Evolutionary conservation across 64 coral and sea anemone species (phyloP).

Genomic region (Acropora tenuis): DNA sequence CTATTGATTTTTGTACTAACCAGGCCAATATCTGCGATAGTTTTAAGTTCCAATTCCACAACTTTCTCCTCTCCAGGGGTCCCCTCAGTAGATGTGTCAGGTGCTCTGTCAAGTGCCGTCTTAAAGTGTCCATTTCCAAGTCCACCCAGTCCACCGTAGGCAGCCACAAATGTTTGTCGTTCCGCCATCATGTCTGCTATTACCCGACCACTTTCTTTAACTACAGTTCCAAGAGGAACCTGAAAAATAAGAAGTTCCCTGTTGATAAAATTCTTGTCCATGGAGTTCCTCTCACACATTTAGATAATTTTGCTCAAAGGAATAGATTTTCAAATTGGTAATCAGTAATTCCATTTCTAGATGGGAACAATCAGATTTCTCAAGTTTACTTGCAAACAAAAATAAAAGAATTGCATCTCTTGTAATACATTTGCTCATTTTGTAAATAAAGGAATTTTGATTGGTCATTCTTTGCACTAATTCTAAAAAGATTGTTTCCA

Average conservation of each 20-base stretch:
- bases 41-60: conserved; percentile 92
- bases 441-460: too few relatives aligned
- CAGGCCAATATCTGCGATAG: conserved; percentile 98
- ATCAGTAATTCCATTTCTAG: too few relatives aligned
- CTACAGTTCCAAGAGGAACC: conserved; percentile 93
- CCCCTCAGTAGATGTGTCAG: conserved; percentile 64
- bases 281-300: too few relatives aligned
- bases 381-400: too few relatives aligned
- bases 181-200: conserved; percentile 79
- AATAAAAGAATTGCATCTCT: too few relatives aligned
- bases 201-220: conserved; percentile 45
- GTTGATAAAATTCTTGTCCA: neutral
- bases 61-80: conserved; percentile 88
- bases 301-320: too few relatives aligned
- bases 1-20: conserved; percentile 40
- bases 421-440: too few relatives aligned
- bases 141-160: conserved; percentile 81
- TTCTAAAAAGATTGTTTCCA: too few relatives aligned
- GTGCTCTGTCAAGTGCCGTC: conserved; percentile 75
- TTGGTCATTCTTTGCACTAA: too few relatives aligned
- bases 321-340: too few relatives aligned
- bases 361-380: too few relatives aligned
- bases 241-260: neutral
- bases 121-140: conserved; percentile 93
- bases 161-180: conserved; percentile 69